Evolutionary conservation across 1,140 invertebrate species (phyloP).

Genomic region (Leptinotarsa defecta): DNA sequence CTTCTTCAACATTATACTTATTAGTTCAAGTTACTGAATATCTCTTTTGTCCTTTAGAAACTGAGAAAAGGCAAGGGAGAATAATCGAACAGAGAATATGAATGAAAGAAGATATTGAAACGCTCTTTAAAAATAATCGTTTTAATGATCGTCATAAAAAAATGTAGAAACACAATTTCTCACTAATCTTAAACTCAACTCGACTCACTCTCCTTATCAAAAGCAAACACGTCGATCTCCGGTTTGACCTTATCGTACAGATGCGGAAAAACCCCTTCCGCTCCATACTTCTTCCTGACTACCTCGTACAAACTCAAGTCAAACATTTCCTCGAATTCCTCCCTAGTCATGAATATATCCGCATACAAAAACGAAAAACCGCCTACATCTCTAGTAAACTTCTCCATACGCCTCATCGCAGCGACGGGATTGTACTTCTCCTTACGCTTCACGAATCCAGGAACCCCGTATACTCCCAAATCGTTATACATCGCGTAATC

Average conservation of each 20-base stretch:
- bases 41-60: too few species aligned
- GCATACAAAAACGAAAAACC: constrained; percentile 69
- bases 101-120: too few species aligned
- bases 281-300: constrained; percentile 60
- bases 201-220: constrained; percentile 59
- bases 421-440: constrained; percentile 60
- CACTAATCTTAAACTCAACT: background rate
- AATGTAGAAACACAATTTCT: too few species aligned
- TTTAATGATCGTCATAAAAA: too few species aligned
- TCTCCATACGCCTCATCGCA: constrained; percentile 63
- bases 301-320: constrained; percentile 59
- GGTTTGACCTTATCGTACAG: constrained; percentile 66
- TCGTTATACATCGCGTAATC: constrained; percentile 63
- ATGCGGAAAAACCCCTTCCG: constrained; percentile 61
- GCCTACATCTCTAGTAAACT: constrained; percentile 62
- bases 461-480: constrained; percentile 65
- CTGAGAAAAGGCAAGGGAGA: too few species aligned
- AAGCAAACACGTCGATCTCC: constrained; percentile 69
- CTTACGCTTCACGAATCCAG: constrained; percentile 59
- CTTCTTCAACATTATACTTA: too few species aligned
- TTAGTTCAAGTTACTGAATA: too few species aligned
- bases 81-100: too few species aligned
- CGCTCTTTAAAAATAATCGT: too few species aligned
- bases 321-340: constrained; percentile 64
- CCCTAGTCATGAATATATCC: constrained; percentile 65